A percentile compares a stretch with the other conserved stretches of the same genome.
Conservation (phyloP, 37 sponge, comb jelly and placozoan genomes). For the Halichondria panicea region DNA sequence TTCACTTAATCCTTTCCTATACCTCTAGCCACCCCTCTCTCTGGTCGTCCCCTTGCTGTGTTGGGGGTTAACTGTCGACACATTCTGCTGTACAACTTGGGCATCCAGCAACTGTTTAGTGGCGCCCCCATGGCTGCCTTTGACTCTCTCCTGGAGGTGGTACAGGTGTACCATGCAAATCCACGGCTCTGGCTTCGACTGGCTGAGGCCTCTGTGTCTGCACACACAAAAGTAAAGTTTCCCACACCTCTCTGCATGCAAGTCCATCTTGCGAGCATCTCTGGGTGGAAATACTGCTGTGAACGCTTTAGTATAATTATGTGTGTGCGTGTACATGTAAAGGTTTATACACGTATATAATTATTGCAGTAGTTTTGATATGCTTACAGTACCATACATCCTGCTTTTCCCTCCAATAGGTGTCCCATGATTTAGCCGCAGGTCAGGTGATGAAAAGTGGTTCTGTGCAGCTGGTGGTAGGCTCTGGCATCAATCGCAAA, state of each 20-base stretch:
- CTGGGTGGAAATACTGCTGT: too few relatives aligned
- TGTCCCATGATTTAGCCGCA: slow-evolving; percentile 14
- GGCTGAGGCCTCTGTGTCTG: slow-evolving; percentile 92
- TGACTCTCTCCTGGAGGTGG: slow-evolving; percentile 88
- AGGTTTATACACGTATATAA: too few relatives aligned
- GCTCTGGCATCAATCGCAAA: slow-evolving; percentile 78
- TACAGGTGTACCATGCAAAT: slow-evolving; percentile 89
- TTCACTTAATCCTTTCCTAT: background rate
- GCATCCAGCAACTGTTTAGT: slow-evolving; percentile 88
- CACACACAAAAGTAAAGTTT: slow-evolving; percentile 67
- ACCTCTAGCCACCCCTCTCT: slow-evolving; percentile 69
- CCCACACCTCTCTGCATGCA: too few relatives aligned
- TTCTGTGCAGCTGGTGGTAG: slow-evolving; percentile 73
- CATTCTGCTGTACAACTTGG: slow-evolving; percentile 91
- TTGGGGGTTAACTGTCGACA: slow-evolving; percentile 89
- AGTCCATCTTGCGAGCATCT: too few relatives aligned
- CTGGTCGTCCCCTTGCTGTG: slow-evolving; percentile 83
- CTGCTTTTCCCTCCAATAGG: slow-evolving; percentile 15
- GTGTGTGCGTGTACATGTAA: too few relatives aligned
- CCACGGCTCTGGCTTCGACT: slow-evolving; percentile 93
- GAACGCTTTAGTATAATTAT: too few relatives aligned
- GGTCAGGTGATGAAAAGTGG: slow-evolving; percentile 63
- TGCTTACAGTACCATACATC: too few relatives aligned
- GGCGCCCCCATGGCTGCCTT: slow-evolving; percentile 88
- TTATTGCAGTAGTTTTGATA: too few relatives aligned